Percentiles rank a stretch among this genome's conserved stretches.
These are phyloP conservation scores for Tenebrosternarchus preto DNA, from an alignment of 2,113 vertebrate genomes.

Conservation along the genomic window DNA sequence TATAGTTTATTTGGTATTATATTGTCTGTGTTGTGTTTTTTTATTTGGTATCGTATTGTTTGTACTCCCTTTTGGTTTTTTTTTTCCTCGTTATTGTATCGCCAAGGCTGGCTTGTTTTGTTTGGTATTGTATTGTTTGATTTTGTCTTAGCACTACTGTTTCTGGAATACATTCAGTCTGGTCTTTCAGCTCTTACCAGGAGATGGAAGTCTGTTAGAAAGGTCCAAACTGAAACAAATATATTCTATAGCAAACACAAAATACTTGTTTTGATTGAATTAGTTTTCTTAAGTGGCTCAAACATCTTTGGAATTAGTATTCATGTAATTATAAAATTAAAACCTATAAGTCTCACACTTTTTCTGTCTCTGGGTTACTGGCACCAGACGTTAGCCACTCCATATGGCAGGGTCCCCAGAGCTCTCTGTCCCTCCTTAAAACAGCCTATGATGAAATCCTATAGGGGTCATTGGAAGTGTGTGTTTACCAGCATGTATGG, in stretches of 20 bases:
- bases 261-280: background rate
- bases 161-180: background rate
- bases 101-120: too few species aligned
- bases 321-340: background rate
- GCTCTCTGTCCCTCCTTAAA: constrained; percentile 14
- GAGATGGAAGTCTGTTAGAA: background rate
- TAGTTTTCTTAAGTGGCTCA: too few species aligned
- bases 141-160: background rate
- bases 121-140: too few species aligned
- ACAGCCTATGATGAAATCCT: constrained; percentile 30
- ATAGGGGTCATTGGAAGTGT: constrained; percentile 13
- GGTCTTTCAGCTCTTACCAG: too few species aligned
- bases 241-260: background rate
- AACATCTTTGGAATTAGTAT: too few species aligned
- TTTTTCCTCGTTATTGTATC: too few species aligned
- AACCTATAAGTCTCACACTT: constrained; percentile 4
- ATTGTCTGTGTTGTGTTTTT: too few species aligned
- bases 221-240: background rate
- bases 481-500: constrained; percentile 35
- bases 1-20: too few species aligned
- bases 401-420: constrained; percentile 56
- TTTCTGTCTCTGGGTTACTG: constrained; percentile 11
- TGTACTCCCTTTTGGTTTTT: too few species aligned
- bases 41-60: too few species aligned
- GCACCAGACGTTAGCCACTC: constrained; percentile 40